phyloP scores from a whole-genome alignment of 2,113 vertebrate species.

The Progne subis region DNA sequence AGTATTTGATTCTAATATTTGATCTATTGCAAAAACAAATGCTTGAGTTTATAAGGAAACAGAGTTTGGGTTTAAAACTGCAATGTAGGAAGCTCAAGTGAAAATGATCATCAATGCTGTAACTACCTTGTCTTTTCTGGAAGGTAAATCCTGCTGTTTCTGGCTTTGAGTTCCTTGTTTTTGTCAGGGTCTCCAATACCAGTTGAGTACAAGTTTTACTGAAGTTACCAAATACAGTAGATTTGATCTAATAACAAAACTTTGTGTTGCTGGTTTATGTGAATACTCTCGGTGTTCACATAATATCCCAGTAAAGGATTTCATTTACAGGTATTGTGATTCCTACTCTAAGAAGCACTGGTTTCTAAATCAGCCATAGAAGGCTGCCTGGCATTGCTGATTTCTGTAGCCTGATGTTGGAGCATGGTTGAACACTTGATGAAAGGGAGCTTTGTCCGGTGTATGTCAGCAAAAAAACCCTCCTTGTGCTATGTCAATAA shows the following conservation, averaged over 20 bases:
- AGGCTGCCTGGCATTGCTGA: neutral
- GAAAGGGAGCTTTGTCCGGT: slow-evolving; percentile 24
- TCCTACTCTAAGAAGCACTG: neutral
- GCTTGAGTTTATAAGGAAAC: neutral
- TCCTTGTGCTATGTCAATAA: neutral
- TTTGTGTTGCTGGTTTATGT: neutral
- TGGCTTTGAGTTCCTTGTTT: neutral
- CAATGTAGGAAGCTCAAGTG: neutral
- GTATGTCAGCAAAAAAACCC: neutral
- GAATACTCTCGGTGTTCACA: neutral
- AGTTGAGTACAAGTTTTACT: neutral
- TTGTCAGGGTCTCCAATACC: neutral
- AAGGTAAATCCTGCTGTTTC: neutral
- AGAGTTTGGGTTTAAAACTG: neutral
- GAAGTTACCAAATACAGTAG: neutral
- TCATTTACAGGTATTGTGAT: neutral
- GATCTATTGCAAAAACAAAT: neutral
- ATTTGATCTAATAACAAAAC: neutral
- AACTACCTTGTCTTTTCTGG: neutral
- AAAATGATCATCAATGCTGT: neutral
- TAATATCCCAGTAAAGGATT: neutral
- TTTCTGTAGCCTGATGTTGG: neutral
- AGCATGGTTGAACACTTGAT: neutral
- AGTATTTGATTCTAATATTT: neutral
- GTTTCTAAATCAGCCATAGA: neutral